Conservation (phyloP, 2,888 invertebrate species). For the Rhamnusium bicolor region DNA sequence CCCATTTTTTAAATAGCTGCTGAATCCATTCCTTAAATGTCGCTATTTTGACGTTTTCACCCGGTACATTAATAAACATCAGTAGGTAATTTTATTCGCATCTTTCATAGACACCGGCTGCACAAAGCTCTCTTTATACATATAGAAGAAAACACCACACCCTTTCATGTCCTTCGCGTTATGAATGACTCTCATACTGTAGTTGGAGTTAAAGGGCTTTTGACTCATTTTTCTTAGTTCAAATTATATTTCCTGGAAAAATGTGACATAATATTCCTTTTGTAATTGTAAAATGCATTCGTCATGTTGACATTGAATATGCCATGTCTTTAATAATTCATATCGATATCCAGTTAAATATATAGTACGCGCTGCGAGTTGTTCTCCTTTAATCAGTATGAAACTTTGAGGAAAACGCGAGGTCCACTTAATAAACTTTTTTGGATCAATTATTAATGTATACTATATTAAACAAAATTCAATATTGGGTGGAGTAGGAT, state of each 20-base stretch:
- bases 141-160: not conserved
- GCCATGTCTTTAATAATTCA: not conserved
- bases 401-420: too few species aligned
- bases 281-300: not conserved
- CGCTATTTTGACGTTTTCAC: too few species aligned
- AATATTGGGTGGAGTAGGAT: too few species aligned
- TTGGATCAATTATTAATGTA: too few species aligned
- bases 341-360: too few species aligned
- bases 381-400: too few species aligned
- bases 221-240: not conserved
- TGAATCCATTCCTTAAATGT: too few species aligned
- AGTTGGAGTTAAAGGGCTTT: not conserved
- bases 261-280: not conserved
- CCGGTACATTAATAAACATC: not conserved
- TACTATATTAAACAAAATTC: too few species aligned
- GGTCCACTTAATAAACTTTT: too few species aligned
- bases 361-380: too few species aligned
- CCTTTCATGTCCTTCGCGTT: slow-evolving; percentile 1
- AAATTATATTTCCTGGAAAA: not conserved
- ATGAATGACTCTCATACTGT: slow-evolving; percentile 2
- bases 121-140: slow-evolving; percentile 7
- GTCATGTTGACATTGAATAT: not conserved
- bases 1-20: too few species aligned
- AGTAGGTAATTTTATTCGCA: not conserved
- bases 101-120: not conserved